These are phyloP conservation scores for Zelleria hepariella DNA, from an alignment of 2,888 invertebrate species.

Conservation along the genomic window DNA sequence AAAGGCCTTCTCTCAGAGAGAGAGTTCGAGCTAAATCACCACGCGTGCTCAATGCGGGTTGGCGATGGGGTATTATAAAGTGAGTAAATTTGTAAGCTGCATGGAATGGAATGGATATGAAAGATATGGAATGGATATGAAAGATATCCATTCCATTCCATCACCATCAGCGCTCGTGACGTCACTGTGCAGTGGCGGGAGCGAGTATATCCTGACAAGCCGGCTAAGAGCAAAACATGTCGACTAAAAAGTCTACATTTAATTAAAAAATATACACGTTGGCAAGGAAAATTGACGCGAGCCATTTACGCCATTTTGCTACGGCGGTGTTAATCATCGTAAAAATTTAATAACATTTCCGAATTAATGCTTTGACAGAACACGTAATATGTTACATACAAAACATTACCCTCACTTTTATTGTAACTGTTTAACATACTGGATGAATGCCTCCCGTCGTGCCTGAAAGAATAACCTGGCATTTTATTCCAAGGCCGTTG, in stretches of 20 bases:
- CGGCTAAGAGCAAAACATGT: neutral
- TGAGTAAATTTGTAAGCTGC: no score
- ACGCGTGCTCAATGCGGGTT: no score
- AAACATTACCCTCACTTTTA: no score
- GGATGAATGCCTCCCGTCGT: neutral
- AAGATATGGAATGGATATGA: no score
- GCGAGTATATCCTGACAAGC: neutral
- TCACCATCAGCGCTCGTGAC: no score
- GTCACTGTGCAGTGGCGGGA: neutral
- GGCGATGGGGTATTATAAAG: no score
- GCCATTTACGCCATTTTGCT: neutral
- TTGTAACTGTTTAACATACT: neutral
- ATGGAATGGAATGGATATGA: no score
- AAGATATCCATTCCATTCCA: no score
- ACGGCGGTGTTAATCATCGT: neutral
- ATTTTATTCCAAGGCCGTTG: neutral
- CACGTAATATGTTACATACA: no score
- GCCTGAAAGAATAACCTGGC: neutral
- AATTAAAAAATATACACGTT: neutral
- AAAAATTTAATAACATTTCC: neutral
- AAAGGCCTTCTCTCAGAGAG: no score
- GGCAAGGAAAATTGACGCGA: neutral
- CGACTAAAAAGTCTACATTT: neutral
- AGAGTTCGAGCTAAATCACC: no score
- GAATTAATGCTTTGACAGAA: neutral